Evolutionary conservation across 2,888 invertebrate species (phyloP).

Genomic region (Arge pagana): DNA sequence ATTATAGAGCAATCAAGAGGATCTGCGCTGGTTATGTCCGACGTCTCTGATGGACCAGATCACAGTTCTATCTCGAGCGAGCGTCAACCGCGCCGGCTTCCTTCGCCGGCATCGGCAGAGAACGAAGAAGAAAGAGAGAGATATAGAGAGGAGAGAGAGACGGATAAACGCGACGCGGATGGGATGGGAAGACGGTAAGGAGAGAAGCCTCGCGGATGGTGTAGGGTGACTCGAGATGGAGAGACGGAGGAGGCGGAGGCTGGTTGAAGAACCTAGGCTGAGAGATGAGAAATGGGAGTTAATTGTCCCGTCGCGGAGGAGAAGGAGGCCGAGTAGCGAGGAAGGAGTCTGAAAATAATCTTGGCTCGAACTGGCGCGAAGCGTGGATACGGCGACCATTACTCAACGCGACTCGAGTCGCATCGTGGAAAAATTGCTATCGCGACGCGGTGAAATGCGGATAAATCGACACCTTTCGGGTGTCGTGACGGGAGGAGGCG

Average conservation of each 20-base stretch:
- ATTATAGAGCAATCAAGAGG: constrained; percentile 33
- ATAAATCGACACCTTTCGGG: constrained; percentile 7
- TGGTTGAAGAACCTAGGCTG: constrained; percentile 8
- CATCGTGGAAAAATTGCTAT: neutral
- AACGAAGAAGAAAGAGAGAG: too few species aligned
- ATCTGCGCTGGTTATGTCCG: constrained; percentile 12
- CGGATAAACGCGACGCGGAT: too few species aligned
- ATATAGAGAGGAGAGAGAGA: too few species aligned
- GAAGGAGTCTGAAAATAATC: constrained; percentile 18
- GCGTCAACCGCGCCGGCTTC: constrained; percentile 10
- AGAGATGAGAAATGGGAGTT: constrained; percentile 21
- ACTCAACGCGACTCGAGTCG: constrained; percentile 1
- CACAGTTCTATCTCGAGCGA: constrained; percentile 10
- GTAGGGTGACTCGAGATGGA: constrained; percentile 6
- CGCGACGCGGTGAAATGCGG: neutral
- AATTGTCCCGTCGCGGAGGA: constrained; percentile 14
- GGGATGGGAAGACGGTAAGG: too few species aligned
- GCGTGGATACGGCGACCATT: neutral
- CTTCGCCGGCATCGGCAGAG: too few species aligned
- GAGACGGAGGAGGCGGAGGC: neutral
- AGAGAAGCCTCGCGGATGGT: too few species aligned
- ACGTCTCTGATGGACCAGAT: constrained; percentile 9
- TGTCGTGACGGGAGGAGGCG: too few species aligned
- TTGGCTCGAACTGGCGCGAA: constrained; percentile 9
- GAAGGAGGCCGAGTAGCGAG: neutral